Evolutionary conservation across 2,113 vertebrate species (phyloP).

Genomic region (Lontra canadensis): DNA sequence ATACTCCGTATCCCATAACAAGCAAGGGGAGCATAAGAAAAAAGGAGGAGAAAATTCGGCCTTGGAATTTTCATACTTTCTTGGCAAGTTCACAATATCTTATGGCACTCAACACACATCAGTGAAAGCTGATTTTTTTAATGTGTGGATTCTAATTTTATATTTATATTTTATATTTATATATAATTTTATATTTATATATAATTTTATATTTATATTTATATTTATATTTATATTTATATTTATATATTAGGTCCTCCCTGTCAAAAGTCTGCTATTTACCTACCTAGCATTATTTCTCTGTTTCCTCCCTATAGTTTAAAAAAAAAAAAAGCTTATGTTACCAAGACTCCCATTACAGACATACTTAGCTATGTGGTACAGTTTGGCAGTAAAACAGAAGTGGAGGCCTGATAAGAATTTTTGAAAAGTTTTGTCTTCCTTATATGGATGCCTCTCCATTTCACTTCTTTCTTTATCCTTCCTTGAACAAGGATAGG

Average conservation of each 20-base stretch:
- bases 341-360: background rate
- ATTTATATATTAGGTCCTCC: background rate
- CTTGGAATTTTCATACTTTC: background rate
- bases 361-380: background rate
- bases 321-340: background rate
- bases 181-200: background rate
- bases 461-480: background rate
- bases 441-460: background rate
- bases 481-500: background rate
- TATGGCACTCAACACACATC: background rate
- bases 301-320: background rate
- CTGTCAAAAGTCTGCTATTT: background rate
- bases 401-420: background rate
- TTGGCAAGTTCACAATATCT: background rate
- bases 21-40: background rate
- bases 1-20: background rate
- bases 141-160: background rate
- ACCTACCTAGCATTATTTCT: background rate
- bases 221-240: too few species aligned
- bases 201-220: background rate
- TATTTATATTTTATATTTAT: background rate
- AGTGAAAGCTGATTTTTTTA: background rate
- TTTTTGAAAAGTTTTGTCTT: background rate
- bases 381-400: background rate
- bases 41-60: background rate